Evolutionary conservation across 2,113 vertebrate genomes (phyloP).

Genomic region (Geococcyx californianus): DNA sequence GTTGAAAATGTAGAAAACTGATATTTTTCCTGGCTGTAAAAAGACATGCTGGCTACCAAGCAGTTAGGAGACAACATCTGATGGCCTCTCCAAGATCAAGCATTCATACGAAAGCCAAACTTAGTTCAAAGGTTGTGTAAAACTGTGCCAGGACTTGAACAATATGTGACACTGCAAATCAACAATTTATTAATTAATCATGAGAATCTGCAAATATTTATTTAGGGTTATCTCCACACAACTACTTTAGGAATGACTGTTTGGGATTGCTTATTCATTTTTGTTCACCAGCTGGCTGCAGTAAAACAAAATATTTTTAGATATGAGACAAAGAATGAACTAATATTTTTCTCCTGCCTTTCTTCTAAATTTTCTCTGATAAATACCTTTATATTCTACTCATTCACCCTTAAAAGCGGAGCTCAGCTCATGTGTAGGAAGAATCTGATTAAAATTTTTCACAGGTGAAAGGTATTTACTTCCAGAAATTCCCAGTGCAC

Average conservation of each 20-base stretch:
- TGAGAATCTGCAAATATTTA: background rate
- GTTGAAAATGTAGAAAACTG: background rate
- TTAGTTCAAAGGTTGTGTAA: background rate
- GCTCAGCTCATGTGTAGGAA: background rate
- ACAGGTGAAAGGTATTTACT: background rate
- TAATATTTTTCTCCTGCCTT: background rate
- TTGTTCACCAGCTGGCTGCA: background rate
- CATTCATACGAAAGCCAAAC: background rate
- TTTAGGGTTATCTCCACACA: background rate
- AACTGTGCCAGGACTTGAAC: background rate
- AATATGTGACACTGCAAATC: background rate
- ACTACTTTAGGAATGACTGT: background rate
- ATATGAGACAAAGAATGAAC: background rate
- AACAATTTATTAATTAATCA: conserved; percentile 20
- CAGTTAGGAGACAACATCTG: background rate
- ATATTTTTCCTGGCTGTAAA: background rate
- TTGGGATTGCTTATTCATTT: background rate
- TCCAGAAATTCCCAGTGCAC: background rate
- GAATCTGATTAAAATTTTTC: background rate
- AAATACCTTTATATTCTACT: background rate
- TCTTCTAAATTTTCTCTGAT: background rate
- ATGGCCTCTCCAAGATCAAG: background rate
- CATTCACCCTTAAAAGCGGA: background rate
- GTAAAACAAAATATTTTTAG: background rate
- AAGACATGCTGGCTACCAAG: background rate